These are phyloP conservation scores for Melanerpes aurifrons DNA, from an alignment of 2,113 vertebrate species.

Conservation along the genomic window DNA sequence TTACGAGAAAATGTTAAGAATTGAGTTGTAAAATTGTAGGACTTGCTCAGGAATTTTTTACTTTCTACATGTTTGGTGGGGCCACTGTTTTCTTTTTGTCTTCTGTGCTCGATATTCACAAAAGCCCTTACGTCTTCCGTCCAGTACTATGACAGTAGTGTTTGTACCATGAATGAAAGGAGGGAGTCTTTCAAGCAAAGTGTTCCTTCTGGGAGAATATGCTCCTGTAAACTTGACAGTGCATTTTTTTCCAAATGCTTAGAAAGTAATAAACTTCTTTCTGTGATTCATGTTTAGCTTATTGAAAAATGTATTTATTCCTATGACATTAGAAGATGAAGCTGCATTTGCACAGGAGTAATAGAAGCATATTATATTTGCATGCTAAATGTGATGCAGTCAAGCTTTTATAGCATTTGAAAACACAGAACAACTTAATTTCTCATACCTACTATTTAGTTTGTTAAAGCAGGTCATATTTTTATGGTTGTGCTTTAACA, in stretches of 20 bases:
- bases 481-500: neutral
- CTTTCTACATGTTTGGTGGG: neutral
- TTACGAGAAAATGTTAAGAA: neutral
- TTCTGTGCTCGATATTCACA: neutral
- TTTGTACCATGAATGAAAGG: neutral
- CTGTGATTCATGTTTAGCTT: neutral
- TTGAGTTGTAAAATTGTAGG: neutral
- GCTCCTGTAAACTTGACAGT: neutral
- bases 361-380: neutral
- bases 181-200: neutral
- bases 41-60: neutral
- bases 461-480: neutral
- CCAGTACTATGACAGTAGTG: neutral
- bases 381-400: neutral
- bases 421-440: neutral
- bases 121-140: neutral
- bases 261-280: neutral
- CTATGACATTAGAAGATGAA: neutral
- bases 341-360: neutral
- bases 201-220: neutral
- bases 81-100: neutral
- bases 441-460: neutral
- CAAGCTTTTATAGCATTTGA: neutral
- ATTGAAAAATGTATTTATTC: neutral
- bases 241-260: neutral